Evolutionary conservation across 2,797 vertebrate species (phyloP), one percentile per base, ranked within the genome.

Genomic region (Bovichtus diacanthus): DNA sequence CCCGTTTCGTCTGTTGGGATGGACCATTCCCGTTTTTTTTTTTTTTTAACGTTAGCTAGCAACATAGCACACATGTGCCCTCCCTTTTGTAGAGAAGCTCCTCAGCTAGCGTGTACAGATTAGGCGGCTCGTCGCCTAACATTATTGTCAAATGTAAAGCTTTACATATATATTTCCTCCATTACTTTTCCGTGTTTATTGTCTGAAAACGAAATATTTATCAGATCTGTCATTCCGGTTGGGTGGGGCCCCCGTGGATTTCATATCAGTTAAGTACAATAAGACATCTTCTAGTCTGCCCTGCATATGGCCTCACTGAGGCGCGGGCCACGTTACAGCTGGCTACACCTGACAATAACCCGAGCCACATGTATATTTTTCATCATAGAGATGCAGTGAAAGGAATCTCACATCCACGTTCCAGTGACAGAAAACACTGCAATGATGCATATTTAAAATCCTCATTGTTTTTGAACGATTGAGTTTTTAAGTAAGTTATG

Each of bases 201-300:
- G 2, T 43, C 4, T 5, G 2, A 38, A 18, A 70, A 9, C 11
- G 19, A 27, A 6, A 56, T 0, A n/a, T 16, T 1, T 0, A 41
- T 34, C 3, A 43, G 1, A 23, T 67, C 10, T 68, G 68, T 75
- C 43, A 34, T 34, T 70, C 9, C 58, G 70, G 59, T 58, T 83
- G 94, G 93, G 94, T 92, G 93, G 90, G 94, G 93, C 89, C 84
- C 63, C 74, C 41, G 46, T 84, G 81, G 71, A 63, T 87, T 74
- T 78, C 54, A 70, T 38, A 76, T 58, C 73, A 68, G 65, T 62
- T 70, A 56, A 38, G 27, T 43, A 47, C 54, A 70, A 27, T 59
- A 25, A 64, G 36, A 51, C 66, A n/a, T 60, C 61, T 23, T 65
- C 3, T n/a, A 18, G 41, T 29, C 71, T 83, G 64, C 38, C 66